These are phyloP conservation scores for Sphecodes monilicornis DNA, from an alignment of 2,888 invertebrate species.

Conservation along the genomic window DNA sequence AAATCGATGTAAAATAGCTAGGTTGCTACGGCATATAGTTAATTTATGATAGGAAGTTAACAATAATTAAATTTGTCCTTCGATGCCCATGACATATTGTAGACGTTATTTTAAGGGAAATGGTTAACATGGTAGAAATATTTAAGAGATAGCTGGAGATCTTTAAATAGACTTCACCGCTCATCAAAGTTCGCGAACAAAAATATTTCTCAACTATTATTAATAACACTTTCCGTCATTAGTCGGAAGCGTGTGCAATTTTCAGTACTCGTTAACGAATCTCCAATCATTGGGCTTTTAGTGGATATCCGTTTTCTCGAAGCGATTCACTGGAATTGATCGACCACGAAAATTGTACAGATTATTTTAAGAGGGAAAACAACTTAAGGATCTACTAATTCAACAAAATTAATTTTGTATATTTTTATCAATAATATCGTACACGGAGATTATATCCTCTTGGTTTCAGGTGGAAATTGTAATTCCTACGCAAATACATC, in stretches of 20 bases:
- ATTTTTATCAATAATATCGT: too few relatives aligned
- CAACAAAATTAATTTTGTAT: too few relatives aligned
- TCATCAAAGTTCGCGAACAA: not conserved
- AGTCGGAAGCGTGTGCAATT: not conserved
- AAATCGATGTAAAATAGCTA: not conserved
- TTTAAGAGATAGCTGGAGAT: not conserved
- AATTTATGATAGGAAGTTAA: too few relatives aligned
- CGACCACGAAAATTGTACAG: not conserved
- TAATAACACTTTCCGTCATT: not conserved
- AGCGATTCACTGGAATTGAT: not conserved
- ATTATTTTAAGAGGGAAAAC: not conserved
- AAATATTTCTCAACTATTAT: not conserved
- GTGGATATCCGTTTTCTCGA: too few relatives aligned
- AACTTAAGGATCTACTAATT: not conserved
- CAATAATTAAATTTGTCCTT: not conserved
- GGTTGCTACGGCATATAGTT: too few relatives aligned
- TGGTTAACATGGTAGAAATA: not conserved
- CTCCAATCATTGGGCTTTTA: not conserved
- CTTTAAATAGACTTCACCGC: too few relatives aligned
- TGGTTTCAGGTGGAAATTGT: not conserved
- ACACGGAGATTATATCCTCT: not conserved
- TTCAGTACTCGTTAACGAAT: not conserved
- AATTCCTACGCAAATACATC: too few relatives aligned
- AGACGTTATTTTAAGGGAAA: not conserved
- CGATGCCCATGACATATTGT: not conserved